Conservation (phyloP, 1,140 invertebrate genomes). For the Drosophila mayri region DNA sequence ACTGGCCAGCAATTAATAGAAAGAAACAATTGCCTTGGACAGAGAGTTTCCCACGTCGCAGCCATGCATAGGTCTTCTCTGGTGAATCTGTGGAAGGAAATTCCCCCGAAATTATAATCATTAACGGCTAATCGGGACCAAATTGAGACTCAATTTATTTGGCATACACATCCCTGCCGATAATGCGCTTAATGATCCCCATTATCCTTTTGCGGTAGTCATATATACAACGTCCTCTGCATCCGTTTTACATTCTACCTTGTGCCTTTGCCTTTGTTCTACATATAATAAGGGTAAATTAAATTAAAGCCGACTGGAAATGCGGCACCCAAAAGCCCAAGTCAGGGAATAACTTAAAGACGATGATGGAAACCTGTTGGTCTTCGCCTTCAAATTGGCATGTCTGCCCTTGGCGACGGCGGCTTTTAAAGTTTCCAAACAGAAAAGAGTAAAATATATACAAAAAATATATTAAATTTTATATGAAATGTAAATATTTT, state of each 20-base stretch:
- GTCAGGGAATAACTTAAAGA: slow-evolving; percentile 29
- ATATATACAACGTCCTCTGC: slow-evolving; percentile 28
- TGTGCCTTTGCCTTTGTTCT: slow-evolving; percentile 23
- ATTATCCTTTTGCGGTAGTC: slow-evolving; percentile 67
- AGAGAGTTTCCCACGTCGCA: slow-evolving; percentile 61
- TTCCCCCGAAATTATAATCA: slow-evolving; percentile 61
- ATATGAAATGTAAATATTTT: not conserved
- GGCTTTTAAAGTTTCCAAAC: not conserved
- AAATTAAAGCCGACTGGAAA: slow-evolving; percentile 54
- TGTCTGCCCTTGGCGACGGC: slow-evolving; percentile 5
- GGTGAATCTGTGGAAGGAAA: slow-evolving; percentile 53
- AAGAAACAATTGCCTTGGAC: slow-evolving; percentile 46
- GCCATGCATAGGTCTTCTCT: slow-evolving; percentile 26
- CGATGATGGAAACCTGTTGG: slow-evolving; percentile 54
- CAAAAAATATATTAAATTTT: not conserved
- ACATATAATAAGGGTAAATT: slow-evolving; percentile 74
- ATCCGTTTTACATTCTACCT: slow-evolving; percentile 24
- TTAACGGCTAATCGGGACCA: slow-evolving; percentile 59
- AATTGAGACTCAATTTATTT: slow-evolving; percentile 73
- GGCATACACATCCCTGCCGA: slow-evolving; percentile 38
- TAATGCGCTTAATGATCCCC: slow-evolving; percentile 52
- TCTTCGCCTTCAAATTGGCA: slow-evolving; percentile 25
- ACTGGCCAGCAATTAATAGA: slow-evolving; percentile 62
- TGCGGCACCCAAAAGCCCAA: slow-evolving; percentile 17
- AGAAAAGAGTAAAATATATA: not conserved